A percentile compares a stretch with the other conserved stretches of the same genome.
These are phyloP conservation scores for Platerodrilus igneus DNA, from an alignment of 2,888 invertebrate species.

Conservation along the genomic window DNA sequence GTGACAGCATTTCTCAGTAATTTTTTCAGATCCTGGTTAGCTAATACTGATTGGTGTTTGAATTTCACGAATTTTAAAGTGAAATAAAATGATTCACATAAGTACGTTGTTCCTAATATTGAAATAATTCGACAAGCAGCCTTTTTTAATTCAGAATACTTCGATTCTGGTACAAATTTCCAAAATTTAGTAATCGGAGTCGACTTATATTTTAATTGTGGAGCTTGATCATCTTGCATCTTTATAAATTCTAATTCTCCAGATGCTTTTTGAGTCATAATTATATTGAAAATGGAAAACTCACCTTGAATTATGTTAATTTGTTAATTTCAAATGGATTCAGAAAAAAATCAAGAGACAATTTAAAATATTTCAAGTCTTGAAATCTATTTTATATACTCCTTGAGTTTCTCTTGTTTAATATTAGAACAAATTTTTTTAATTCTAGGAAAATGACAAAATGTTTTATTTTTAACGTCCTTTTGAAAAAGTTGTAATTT, in stretches of 20 bases:
- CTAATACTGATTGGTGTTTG: too few relatives aligned
- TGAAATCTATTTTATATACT: conserved; percentile 22
- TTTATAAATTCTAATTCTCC: conserved; percentile 30
- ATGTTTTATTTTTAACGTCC: conserved; percentile 19
- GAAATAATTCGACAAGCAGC: conserved; percentile 25
- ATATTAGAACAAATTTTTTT: conserved; percentile 19
- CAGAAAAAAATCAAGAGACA: conserved; percentile 19
- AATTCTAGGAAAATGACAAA: conserved; percentile 17
- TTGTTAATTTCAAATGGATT: conserved; percentile 22
- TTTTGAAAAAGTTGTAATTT: conserved; percentile 17
- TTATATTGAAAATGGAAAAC: conserved; percentile 28
- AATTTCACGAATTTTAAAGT: conserved; percentile 19
- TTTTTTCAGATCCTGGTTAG: too few relatives aligned
- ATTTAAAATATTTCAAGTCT: conserved; percentile 15
- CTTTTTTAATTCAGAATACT: conserved; percentile 27
- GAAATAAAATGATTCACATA: conserved; percentile 21
- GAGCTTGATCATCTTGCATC: conserved; percentile 26
- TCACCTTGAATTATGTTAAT: conserved; percentile 26
- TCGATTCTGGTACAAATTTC: conserved; percentile 25
- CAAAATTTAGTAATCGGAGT: conserved; percentile 24
- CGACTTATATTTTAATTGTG: conserved; percentile 21
- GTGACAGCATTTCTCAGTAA: too few relatives aligned
- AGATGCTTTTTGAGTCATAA: conserved; percentile 28
- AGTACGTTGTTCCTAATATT: conserved; percentile 26
- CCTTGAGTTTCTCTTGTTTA: conserved; percentile 22